Evolutionary conservation across 92 coral and sea anemone species (phyloP), one percentile per base, ranked within the genome.

Genomic region (Heteractis magnifica): DNA sequence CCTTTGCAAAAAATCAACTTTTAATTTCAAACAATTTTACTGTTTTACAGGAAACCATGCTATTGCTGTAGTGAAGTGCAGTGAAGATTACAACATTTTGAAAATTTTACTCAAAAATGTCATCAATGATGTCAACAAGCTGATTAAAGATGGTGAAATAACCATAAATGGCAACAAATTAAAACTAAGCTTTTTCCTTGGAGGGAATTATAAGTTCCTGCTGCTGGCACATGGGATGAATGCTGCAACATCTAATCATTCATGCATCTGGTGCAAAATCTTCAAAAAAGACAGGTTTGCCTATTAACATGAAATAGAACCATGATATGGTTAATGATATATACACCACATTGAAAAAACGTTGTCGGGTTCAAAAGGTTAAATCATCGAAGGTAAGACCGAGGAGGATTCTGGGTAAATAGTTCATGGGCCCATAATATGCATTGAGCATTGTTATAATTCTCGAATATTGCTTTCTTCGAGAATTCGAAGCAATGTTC

Each of bases 11-110:
- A 8, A 55, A 13, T 55, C 59, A 55, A 55, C 8, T 13, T 55
- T 8, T 55, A 55, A 55, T 55, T 8, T 7, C 8, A 55, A 55
- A 0, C 59, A 55, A 76, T 60, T 64, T 21, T 10, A 48, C 74
- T 58, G 3, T 10, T 82, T 79, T 44, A 19, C 53, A 90, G 92
- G 92, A 10, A 90, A 90, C 90, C 92, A 90, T 85, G 79, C 92
- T 26, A 79, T 90, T 78, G 82, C 90, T 6, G 82, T 86, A 16
- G 19, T 90, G 4, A 82, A 90, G 77, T 55, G 59, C 59, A 55
- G 59, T 55, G 59, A 55, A 55, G 13, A 55, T 55, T 55, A 55
- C 59, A 55, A 55, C 59, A 55, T 55, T 55, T 55, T 90, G 53
- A 68, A 55, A 49, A 19, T 52, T 56, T 84, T 71, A 7, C 81